phyloP scores from a whole-genome alignment of 2,797 vertebrate genomes.

The Chaenodraco wilsoni region DNA sequence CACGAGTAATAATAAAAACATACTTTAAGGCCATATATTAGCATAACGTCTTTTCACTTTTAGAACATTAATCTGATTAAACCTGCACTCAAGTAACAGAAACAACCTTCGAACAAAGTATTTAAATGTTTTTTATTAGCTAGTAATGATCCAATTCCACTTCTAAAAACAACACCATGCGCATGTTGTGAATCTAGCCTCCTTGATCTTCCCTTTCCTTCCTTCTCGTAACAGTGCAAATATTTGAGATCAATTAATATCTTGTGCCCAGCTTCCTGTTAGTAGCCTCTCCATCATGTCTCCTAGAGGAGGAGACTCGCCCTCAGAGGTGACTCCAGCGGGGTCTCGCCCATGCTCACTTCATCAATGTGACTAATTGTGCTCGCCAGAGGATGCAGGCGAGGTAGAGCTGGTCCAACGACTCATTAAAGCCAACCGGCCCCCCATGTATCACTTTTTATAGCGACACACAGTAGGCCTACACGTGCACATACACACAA shows the following conservation, averaged over 20 bases:
- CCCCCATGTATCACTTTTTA: conserved; percentile 67
- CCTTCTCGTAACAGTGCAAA: conserved; percentile 20
- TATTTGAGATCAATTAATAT: conserved; percentile 4
- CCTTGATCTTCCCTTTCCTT: background rate
- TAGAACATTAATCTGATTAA: too few relatives aligned
- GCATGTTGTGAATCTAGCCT: background rate
- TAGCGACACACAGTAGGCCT: background rate
- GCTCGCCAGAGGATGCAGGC: conserved; percentile 51
- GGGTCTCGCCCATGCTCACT: conserved; percentile 53
- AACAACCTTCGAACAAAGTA: too few relatives aligned
- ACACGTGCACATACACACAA: background rate
- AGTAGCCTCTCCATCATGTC: conserved; percentile 48
- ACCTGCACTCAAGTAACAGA: too few relatives aligned
- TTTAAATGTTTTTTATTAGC: too few relatives aligned
- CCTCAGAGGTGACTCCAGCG: conserved; percentile 51
- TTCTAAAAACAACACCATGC: conserved; percentile 14
- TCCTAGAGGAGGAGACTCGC: conserved; percentile 37
- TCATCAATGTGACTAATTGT: conserved; percentile 72
- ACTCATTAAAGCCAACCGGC: conserved; percentile 60
- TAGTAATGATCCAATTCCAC: background rate
- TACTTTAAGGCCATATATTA: too few relatives aligned
- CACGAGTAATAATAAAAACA: too few relatives aligned
- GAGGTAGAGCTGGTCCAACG: conserved; percentile 48
- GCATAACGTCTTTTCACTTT: too few relatives aligned
- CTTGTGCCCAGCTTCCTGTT: conserved; percentile 9